A percentile compares a stretch with the other conserved stretches of the same genome.
Evolutionary conservation across 2,888 invertebrate genomes (phyloP).

Genomic region (Eupeodes luniger): DNA sequence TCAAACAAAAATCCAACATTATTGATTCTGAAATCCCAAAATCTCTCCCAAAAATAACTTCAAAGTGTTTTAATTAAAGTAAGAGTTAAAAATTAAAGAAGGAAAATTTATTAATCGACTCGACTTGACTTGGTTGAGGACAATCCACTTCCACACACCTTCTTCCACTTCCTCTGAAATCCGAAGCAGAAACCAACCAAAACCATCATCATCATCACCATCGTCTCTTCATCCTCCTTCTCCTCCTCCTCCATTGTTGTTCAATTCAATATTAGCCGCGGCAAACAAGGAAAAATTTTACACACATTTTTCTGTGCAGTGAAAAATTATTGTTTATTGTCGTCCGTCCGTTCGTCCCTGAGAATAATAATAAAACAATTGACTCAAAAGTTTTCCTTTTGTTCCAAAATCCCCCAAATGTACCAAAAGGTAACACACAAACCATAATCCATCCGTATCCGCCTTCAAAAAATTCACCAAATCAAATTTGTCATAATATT

Average conservation of each 20-base stretch:
- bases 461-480: slow-evolving; percentile 15
- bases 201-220: slow-evolving; percentile 52
- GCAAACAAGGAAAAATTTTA: slow-evolving; percentile 61
- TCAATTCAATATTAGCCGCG: slow-evolving; percentile 30
- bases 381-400: slow-evolving; percentile 57
- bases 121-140: background rate
- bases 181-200: slow-evolving; percentile 6
- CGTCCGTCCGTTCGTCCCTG: slow-evolving; percentile 26
- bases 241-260: slow-evolving; percentile 63
- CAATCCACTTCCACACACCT: background rate
- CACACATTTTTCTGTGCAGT: background rate
- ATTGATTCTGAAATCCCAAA: no score
- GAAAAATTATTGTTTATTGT: slow-evolving; percentile 42
- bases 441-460: slow-evolving; percentile 37
- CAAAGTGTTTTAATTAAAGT: background rate
- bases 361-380: slow-evolving; percentile 21
- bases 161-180: background rate
- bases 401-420: slow-evolving; percentile 8
- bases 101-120: slow-evolving; percentile 3
- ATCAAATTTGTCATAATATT: slow-evolving; percentile 39
- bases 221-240: no score
- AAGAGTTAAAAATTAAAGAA: background rate
- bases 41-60: no score
- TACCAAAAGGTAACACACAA: slow-evolving; percentile 47
- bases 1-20: background rate